phyloP scores from a whole-genome alignment of 2,888 invertebrate genomes.

The Scaptomyza flava region DNA sequence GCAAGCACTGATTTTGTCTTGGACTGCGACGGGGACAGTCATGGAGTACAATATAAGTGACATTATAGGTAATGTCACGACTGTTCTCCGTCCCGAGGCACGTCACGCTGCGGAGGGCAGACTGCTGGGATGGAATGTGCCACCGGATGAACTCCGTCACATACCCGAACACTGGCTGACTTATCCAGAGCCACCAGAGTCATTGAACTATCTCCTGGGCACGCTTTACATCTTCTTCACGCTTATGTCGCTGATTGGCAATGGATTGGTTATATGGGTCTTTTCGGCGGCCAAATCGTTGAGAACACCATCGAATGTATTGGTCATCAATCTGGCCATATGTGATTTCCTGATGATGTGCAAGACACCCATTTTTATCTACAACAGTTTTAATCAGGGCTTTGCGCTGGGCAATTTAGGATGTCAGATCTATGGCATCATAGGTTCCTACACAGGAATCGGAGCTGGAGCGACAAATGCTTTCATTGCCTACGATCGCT shows the following conservation, averaged over 20 bases:
- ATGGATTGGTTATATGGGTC: conserved; percentile 94
- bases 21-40: conserved; percentile 49
- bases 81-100: conserved; percentile 75
- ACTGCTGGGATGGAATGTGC: conserved; percentile 91
- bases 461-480: conserved; percentile 92
- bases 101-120: conserved; percentile 82
- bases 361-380: conserved; percentile 89
- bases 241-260: conserved; percentile 90
- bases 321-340: conserved; percentile 92
- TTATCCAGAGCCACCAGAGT: conserved; percentile 92
- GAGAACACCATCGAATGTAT: conserved; percentile 90
- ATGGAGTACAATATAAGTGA: conserved; percentile 64
- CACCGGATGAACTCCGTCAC: conserved; percentile 90
- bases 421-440: conserved; percentile 90
- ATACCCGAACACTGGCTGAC: conserved; percentile 93
- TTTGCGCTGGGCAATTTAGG: conserved; percentile 90
- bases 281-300: conserved; percentile 86
- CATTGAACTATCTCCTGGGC: conserved; percentile 91
- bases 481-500: conserved; percentile 93
- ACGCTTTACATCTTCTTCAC: conserved; percentile 91
- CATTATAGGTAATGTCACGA: conserved; percentile 72
- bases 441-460: conserved; percentile 92
- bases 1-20: conserved; percentile 65
- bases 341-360: conserved; percentile 95
- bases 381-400: conserved; percentile 91